Evolutionary conservation across 2,888 invertebrate species (phyloP), one percentile per base, ranked within the genome.

Genomic region (Polymixis flavicincta): DNA sequence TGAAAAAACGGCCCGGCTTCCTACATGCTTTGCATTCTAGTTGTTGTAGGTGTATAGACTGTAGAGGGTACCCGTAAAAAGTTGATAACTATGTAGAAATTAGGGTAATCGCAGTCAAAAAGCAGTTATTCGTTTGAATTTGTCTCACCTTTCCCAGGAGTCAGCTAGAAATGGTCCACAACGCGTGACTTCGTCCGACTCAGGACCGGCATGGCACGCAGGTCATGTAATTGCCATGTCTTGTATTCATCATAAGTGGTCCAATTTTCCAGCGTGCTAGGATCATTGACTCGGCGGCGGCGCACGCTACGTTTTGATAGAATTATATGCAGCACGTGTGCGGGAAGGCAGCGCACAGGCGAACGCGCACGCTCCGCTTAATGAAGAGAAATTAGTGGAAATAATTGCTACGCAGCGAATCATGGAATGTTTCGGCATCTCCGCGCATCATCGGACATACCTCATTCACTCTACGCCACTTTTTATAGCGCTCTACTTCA

Each of bases 311-410:
- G 64, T 69, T 61, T 42, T 74, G 83, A 42, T 61, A 45, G 45
- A 60, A 42, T 71, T 25, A 66, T 55, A 74, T 72, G 71, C 66
- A 84, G 80, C 83, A 85, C 87, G 71, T 80, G 83, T 67, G 72
- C 60, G 61, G 32, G 14, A 17, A 54, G 65, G 28, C 65, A 32
- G 65, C 32, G 65, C 28, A 54, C 28, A 32, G 48, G 60, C 68
- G 45, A 78, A 60, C 77, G 67, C 80, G 80, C 74, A 76, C 76
- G 71, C 69, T 76, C 60, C 57, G 80, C 61, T 83, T 86, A 83
- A 87, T 85, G 77, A 85, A 84, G 90, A 90, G 90, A 90, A 90
- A 90, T 90, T 88, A 88, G 74, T 78, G 70, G 82, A 73, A 85
- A 84, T 85, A 84, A 86, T 86, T 77, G 84, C 55, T 74, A 75